Base-by-base conservation (phyloP, 1,140 invertebrate species). In the Lepidurus arcticus region DNA sequence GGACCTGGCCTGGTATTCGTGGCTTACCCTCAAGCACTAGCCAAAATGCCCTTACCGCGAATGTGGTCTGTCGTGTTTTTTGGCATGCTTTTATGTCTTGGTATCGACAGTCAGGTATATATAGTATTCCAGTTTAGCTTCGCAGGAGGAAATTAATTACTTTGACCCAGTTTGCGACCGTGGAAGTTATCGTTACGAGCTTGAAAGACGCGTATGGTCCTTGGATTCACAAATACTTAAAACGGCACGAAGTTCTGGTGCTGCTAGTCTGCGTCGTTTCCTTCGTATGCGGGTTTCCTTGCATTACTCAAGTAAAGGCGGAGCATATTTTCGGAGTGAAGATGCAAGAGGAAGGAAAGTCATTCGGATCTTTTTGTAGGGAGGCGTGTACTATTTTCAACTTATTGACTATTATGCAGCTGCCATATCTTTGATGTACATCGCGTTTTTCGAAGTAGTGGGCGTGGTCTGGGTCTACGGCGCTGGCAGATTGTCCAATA, bases 331-430 rank as follows among this genome's bases (percentile, higher is more conserved):
- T 10, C 21, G 5, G 26, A 73, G 21, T 7, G 43, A 8, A 75
- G 16, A n/a, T 0, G 65, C 21, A 16, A n/a, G 42, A 79, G 11
- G 24, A 42, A 73, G 16, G 34, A 34, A 34, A 34, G 34, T 34
- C 34, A 34, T 34, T 74, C 76, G 75, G 43, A 75, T 76, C 79
- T 77, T 74, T 79, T 85, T 85, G 78, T 84, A 93, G 91, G 94
- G 94, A 80, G 95, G 95, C 80, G 95, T 96, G 81, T 97, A 94
- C 82, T 93, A 94, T 82, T 97, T 97, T 84, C 93, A 95, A 88
- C 85, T 97, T 44, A 92, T 97, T 83, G 95, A 97, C 84, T 94
- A 95, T 84, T 97, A 96, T 84, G 92, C 94, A 7, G 94, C 94
- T 21, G 94, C 93, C 0, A 90, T 96, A 79, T 94, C 93, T 9